Conservation (phyloP, 2,888 invertebrate species). For the Latheticus oryzae region DNA sequence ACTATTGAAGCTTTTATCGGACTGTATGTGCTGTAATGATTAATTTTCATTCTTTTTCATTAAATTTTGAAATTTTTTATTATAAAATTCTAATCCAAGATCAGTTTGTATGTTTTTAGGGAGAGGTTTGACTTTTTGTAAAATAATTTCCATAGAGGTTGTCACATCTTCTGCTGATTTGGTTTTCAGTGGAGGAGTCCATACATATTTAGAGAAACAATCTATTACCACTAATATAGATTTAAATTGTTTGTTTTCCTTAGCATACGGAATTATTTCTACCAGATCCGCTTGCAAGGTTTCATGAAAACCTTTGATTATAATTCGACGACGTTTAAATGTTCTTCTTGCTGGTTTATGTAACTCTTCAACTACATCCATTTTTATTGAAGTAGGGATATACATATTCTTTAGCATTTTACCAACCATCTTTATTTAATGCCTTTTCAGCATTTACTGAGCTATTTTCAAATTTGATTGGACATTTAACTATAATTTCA, state of each 20-base stretch:
- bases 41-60: conserved; percentile 42
- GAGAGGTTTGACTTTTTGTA: conserved; percentile 14
- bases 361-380: conserved; percentile 50
- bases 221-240: conserved; percentile 57
- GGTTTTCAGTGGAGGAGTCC: conserved; percentile 53
- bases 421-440: background rate
- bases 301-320: conserved; percentile 60
- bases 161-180: conserved; percentile 52
- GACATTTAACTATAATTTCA: conserved; percentile 7
- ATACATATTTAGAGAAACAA: conserved; percentile 59
- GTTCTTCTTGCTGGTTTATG: conserved; percentile 59
- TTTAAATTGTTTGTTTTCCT: conserved; percentile 51
- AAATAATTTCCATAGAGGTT: conserved; percentile 12
- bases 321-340: conserved; percentile 55
- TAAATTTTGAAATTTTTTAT: conserved; percentile 45
- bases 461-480: conserved; percentile 1
- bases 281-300: conserved; percentile 48
- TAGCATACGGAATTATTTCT: conserved; percentile 53
- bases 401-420: background rate
- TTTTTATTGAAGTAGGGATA: conserved; percentile 8
- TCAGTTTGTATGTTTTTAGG: conserved; percentile 45
- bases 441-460: conserved; percentile 1
- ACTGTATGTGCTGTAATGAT: conserved; percentile 46
- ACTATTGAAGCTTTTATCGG: conserved; percentile 49
- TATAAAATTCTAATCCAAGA: conserved; percentile 52